phyloP scores from a whole-genome alignment of 2,888 invertebrate species.

The Podotricha telesiphe region DNA sequence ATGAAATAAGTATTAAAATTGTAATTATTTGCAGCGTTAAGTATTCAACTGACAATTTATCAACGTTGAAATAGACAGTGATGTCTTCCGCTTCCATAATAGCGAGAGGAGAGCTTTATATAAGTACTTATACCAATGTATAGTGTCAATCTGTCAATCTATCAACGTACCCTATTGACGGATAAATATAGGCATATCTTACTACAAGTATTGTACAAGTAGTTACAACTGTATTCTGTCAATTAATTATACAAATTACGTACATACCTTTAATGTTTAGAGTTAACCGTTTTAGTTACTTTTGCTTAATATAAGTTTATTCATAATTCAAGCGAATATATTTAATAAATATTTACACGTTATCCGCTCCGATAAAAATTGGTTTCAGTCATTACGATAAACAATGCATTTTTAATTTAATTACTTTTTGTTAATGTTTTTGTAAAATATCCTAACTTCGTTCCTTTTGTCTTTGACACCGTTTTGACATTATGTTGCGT shows the following conservation, averaged over 20 bases:
- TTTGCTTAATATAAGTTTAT: not conserved
- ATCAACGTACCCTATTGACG: not conserved
- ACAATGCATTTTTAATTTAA: too few relatives aligned
- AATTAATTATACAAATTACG: conserved; percentile 3
- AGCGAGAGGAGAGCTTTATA: not conserved
- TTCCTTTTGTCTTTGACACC: not conserved
- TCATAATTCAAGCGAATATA: not conserved
- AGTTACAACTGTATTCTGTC: conserved; percentile 6
- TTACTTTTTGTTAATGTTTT: too few relatives aligned
- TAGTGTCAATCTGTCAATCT: conserved; percentile 24
- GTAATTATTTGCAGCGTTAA: not conserved
- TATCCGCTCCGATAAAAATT: not conserved
- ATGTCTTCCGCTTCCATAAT: conserved; percentile 15
- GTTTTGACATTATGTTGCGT: not conserved
- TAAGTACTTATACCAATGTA: conserved; percentile 7
- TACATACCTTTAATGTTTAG: not conserved
- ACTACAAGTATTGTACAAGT: not conserved
- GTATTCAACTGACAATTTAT: conserved; percentile 15
- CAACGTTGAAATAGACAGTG: not conserved
- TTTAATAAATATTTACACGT: not conserved
- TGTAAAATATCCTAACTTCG: too few relatives aligned
- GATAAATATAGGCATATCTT: conserved; percentile 29
- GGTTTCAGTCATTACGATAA: too few relatives aligned
- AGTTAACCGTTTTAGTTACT: not conserved
- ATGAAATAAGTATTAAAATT: not conserved